Base-by-base conservation (phyloP, 2,888 invertebrate genomes). In the Ennomos quercinarius region DNA sequence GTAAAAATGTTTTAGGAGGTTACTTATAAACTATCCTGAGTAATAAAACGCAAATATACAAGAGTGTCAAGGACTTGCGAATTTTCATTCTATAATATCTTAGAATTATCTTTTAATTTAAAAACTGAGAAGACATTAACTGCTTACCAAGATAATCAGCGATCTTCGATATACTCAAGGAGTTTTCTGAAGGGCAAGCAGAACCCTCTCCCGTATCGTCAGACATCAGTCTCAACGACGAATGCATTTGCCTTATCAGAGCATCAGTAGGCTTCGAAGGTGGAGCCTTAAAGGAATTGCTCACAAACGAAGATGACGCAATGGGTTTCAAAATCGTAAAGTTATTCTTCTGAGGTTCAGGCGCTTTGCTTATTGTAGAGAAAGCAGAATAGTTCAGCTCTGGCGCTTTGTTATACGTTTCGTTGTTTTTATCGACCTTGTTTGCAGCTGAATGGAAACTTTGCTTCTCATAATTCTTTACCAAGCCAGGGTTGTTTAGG, bases 101-200 rank as follows among this genome's bases (percentile, higher is more conserved):
- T n/a, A n/a, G n/a, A n/a, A n/a, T n/a, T n/a, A n/a, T n/a, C 17
- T 17, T 17, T 17, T 2, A 17, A 17, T 17, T 17, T 3, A 17
- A 17, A 17, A 17, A 17, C 3, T 17, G 17, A 17, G 17, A 17
- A 17, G 17, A 17, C 17, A 17, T 17, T 17, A 1, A 27, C 42
- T 11, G 66, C 82, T 78, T 73, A 91, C 91, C 87, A 43, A 92
- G 75, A 72, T 83, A 87, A 67, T 89, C 89, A 38, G 87, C 87
- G 70, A 92, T 91, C 67, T 83, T 88, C 0, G 91, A 91, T 62
- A 91, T 78, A 62, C 89, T 91, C 17, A 91, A 67, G 1, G 91
- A 91, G 70, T 84, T 83, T 37, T 90, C 89, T 0, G 62, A 36
- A 10, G 44, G 59, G 37, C 40, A 44, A 8, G 48, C 47, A 0